Evolutionary conservation across 2,797 vertebrate species (phyloP).

Genomic region (Spinus olivaceus): DNA sequence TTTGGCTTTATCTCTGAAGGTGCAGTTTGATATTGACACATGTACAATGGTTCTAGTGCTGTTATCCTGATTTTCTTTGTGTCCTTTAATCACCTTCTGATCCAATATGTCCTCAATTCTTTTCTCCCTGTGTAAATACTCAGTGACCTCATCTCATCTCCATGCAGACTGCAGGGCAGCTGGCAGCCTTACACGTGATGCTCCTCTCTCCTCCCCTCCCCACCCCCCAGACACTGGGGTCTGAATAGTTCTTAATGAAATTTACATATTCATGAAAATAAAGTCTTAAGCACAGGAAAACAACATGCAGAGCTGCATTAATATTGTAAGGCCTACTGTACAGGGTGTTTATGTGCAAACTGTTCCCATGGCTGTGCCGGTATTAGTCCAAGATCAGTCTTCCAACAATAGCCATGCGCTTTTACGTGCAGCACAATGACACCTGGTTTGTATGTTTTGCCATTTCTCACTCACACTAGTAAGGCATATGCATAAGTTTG

Average conservation of each 20-base stretch:
- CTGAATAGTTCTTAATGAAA: slow-evolving; percentile 60
- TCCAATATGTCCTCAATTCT: not conserved
- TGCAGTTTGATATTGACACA: slow-evolving; percentile 15
- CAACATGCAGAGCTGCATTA: not conserved
- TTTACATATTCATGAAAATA: slow-evolving; percentile 52
- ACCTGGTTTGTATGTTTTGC: not conserved
- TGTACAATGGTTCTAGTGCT: not conserved
- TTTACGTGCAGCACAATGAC: not conserved
- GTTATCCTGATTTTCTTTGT: not conserved
- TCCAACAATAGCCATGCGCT: not conserved
- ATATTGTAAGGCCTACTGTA: not conserved
- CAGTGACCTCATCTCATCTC: slow-evolving; percentile 31
- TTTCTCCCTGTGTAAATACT: not conserved
- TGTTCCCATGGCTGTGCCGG: not conserved
- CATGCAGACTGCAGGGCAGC: not conserved
- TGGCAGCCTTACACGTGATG: not conserved
- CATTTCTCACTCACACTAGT: not conserved
- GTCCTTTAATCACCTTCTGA: slow-evolving; percentile 17
- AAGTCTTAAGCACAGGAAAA: slow-evolving; percentile 30
- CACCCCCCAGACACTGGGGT: not conserved
- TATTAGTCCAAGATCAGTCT: not conserved
- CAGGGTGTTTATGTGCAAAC: not conserved
- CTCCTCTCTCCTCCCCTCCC: not conserved
- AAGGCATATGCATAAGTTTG: not conserved
- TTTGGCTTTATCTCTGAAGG: slow-evolving; percentile 4